Evolutionary conservation across 1,140 invertebrate species (phyloP), one percentile per base, ranked within the genome.

Genomic region (Trinorchestia longiramus): DNA sequence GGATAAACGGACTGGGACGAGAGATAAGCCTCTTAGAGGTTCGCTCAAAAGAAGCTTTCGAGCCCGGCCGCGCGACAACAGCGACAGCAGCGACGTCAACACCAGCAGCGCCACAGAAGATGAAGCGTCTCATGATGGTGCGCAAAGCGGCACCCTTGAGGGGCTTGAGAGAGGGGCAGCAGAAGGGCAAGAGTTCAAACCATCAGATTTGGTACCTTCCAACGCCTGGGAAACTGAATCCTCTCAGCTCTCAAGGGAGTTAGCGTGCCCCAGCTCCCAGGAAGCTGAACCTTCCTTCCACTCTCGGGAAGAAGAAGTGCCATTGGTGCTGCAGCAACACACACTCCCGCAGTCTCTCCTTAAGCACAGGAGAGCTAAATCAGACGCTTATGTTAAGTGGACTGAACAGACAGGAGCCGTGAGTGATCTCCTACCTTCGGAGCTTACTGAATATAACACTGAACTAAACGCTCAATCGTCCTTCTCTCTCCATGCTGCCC

Each of bases 31-130:
- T 94, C 40, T 94, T 47, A 40, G 92, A 45, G 43, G 92, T 4
- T 94, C 92, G 11, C 44, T 94, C 41, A 94, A 94, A 94, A 94
- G 36, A 43, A 47, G 43, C 43, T 11, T 94, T 36, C 92, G 17
- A 40, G 92, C 11, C 4, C 92, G 44, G 3, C 43, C 44, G 92
- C 92, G 44, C 44, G 43, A 45, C 44, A 45, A 47, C 92, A 94
- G 92, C 44, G 92, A 94, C 92, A 94, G 92, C 92, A 94, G 92
- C 92, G 92, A 94, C 44, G 92, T 45, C 43, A 94, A 94, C 92
- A 94, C 92, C 43, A 94, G 92, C 92, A 94, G 92, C 44, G 92
- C 92, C 0, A 94, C 92, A n/a, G 92, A 94, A 47, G 92, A 94
- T 40, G 92, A 94, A 43, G 44, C 92, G 15, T n/a, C 92, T 28